Percentiles rank a stretch among this genome's conserved stretches.
Evolutionary conservation across 2,113 vertebrate genomes (phyloP).

Genomic region (Boulengeromyrus knoepffleri): DNA sequence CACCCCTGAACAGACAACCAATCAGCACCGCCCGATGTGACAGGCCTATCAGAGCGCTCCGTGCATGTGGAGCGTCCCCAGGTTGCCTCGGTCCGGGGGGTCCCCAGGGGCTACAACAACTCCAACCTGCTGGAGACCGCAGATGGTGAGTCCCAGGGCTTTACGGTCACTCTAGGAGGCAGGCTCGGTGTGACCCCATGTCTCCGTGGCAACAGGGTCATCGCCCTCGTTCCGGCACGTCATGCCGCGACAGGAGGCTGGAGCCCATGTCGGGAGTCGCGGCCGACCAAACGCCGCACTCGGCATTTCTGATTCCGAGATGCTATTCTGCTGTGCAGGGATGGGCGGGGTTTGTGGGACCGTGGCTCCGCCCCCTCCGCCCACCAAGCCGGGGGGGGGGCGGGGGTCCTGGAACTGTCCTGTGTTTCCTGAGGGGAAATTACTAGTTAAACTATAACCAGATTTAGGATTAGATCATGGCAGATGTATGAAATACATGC

Average conservation of each 20-base stretch:
- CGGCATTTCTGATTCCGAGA: background rate
- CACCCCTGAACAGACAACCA: constrained; percentile 72
- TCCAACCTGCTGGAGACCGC: constrained; percentile 80
- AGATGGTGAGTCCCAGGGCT: constrained; percentile 69
- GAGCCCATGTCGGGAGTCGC: background rate
- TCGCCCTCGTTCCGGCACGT: background rate
- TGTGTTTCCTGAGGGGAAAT: background rate
- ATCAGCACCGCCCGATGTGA: constrained; percentile 86
- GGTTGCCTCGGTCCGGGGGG: constrained; percentile 70
- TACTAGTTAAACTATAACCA: background rate
- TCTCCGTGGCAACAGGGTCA: constrained; percentile 16
- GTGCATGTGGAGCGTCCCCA: constrained; percentile 66
- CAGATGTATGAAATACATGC: background rate
- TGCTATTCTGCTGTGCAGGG: background rate
- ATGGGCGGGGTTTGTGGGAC: background rate
- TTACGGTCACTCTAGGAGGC: background rate
- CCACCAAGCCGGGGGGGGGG: background rate
- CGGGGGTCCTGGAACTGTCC: background rate
- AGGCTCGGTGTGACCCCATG: background rate
- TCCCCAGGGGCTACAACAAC: constrained; percentile 66
- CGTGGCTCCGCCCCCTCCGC: background rate
- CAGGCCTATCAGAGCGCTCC: constrained; percentile 71
- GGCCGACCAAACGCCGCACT: background rate
- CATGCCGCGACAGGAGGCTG: background rate
- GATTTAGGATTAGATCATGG: constrained; percentile 4